Percentiles rank a stretch among this genome's conserved stretches.
Evolutionary conservation across 1,140 invertebrate genomes (phyloP).

Genomic region (Armadillidium nasatum): DNA sequence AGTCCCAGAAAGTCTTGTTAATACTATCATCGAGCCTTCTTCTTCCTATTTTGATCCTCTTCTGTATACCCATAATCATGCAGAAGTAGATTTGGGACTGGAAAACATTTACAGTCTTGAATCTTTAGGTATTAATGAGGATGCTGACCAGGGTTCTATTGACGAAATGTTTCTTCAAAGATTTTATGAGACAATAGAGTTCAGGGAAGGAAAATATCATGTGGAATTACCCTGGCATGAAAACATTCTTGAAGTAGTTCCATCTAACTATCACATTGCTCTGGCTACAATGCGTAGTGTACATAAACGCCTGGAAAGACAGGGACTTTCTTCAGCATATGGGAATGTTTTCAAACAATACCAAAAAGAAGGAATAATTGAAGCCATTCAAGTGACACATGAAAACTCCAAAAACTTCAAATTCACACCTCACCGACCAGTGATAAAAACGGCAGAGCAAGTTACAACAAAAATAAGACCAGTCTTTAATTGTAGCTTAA

Average conservation of each 20-base stretch:
- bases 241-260: neutral
- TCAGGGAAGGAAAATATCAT: no score
- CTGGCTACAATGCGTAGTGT: neutral
- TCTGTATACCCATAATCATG: no score
- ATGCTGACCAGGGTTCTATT: no score
- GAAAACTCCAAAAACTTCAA: neutral
- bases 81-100: no score
- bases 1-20: no score
- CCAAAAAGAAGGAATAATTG: neutral
- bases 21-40: no score
- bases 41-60: no score
- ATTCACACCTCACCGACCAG: neutral
- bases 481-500: constrained; percentile 19
- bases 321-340: neutral
- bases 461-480: constrained; percentile 11
- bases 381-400: neutral
- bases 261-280: neutral
- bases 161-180: no score
- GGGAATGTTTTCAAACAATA: neutral
- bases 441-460: neutral
- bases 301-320: neutral
- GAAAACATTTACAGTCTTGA: no score
- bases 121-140: no score
- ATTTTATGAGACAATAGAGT: no score
- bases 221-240: constrained; percentile 8